Base-by-base conservation (phyloP, 1,140 invertebrate genomes). In the Apocrypta bakeri region DNA sequence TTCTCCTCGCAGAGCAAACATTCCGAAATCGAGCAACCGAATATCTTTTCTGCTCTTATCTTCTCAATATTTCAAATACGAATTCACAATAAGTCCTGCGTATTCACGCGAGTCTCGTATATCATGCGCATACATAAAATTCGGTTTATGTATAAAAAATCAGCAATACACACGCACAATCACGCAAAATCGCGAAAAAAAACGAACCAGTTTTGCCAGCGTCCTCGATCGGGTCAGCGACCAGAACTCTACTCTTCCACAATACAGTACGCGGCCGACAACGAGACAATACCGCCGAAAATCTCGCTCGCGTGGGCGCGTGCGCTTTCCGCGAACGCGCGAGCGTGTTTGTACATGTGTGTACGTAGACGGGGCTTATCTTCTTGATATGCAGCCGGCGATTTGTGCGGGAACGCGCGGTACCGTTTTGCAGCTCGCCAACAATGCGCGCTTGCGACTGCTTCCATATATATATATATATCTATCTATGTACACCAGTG, bases 361-460 rank as follows among this genome's bases (percentile, higher is more conserved):
- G n/a, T 24, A 3, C 56, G 56, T 7, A 17, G 21, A 17, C n/a
- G n/a, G n/a, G n/a, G 48, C 48, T 56, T 56, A 56, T 56, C 63
- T 66, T 29, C 8, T 66, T 66, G 24, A 66, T 29, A 66, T 66
- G 63, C 63, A 29, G 63, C 25, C 63, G 3, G 63, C 25, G 63
- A 66, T 29, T 9, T 29, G 25, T 8, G 63, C 63, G 63, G 63
- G 27, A 29, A 29, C 63, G 63, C 63, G 63, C 25, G 63, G 63
- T 66, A 66, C 63, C 63, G 63, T 66, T 66, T 66, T 25, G 63
- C 63, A 37, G 27, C 63, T n/a, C 63, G 63, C n/a, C 48, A 56
- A 56, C 48, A 56, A 56, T 56, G 48, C 48, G 48, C 42, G 14
- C 11, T 0, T 17, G 1, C 42, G 14, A 17, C 12, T 21, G 17